Base-by-base conservation (phyloP, 2,888 invertebrate genomes). In the Ormyrus nitidulus region DNA sequence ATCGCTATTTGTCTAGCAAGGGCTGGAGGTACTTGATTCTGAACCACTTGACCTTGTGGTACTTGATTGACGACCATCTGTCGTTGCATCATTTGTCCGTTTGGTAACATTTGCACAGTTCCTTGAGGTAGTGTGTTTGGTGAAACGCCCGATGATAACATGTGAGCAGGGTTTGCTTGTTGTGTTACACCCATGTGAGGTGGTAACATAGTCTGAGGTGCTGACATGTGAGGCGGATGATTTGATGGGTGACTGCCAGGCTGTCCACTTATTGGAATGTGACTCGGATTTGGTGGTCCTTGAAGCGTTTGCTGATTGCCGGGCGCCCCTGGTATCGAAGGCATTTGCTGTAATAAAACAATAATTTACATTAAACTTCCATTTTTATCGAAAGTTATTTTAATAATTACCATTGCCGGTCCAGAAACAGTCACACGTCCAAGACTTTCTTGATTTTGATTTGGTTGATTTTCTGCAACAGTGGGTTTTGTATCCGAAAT, bases 361-460 rank as follows among this genome's bases (percentile, higher is more conserved):
- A 62, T 10, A 8, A 9, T 75, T 56, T 77, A 77, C 51, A 77
- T 81, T 44, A 62, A 82, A 19, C 19, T 34, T 78, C 58, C 68
- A 81, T 19, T 19, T 19, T 81, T 64, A 62, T 54, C 13, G 66
- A 48, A 56, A 77, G 48, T 49, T 6, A 19, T 19, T 19, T 19
- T 19, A 19, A 19, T 19, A 80, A 81, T 83, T 80, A 90, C 89
- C 85, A 90, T 88, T 83, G 83, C 87, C 13, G 90, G 86, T 61
- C 88, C 88, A 9, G 88, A 83, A 53, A 88, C 83, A 13, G 88
- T 82, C 34, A 87, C 87, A 44, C 86, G 83, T 44, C 85, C 84
- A 66, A 90, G 85, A 44, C 84, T 85, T 34, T 90, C 90, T 46
- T 88, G 86, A 6, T 70, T 84, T 72, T 85, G 88, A 13, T 83